These are phyloP conservation scores for Aplidium turbinatum DNA, from an alignment of 23 tunicate species.

Conservation along the genomic window DNA sequence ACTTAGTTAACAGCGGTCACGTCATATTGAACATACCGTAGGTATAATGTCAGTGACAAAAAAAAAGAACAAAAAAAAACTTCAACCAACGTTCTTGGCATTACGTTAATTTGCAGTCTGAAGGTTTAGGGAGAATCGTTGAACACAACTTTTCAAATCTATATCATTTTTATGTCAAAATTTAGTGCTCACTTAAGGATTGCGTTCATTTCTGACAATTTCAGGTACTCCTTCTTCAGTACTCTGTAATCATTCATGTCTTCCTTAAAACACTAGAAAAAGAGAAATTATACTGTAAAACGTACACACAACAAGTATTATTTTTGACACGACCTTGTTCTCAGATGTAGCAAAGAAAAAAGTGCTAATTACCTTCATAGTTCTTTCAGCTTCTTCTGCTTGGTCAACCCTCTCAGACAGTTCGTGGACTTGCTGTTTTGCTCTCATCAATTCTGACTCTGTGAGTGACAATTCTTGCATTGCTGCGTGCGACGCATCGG, in stretches of 20 bases:
- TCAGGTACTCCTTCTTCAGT: constrained; percentile 15
- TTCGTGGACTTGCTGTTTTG: neutral
- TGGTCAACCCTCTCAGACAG: constrained; percentile 12
- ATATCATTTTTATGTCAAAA: no score
- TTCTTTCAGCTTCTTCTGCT: constrained; percentile 25
- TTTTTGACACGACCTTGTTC: neutral
- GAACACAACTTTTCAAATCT: no score
- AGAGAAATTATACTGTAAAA: neutral
- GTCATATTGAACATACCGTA: no score
- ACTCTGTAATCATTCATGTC: constrained; percentile 47
- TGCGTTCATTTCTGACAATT: constrained; percentile 8
- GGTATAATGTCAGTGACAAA: no score
- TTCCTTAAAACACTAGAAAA: constrained; percentile 35
- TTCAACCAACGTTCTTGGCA: no score
- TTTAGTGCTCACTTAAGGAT: constrained; percentile 4
- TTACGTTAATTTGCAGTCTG: no score
- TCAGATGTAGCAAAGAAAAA: no score
- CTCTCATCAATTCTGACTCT: neutral
- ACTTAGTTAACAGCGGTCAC: no score
- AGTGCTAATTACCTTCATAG: constrained; percentile 11
- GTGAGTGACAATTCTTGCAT: constrained; percentile 13
- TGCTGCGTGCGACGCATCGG: neutral
- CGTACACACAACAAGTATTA: neutral
- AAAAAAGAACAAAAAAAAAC: no score
- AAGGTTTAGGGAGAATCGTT: no score